Conservation (phyloP, 1,140 invertebrate genomes). For the Eciton burchellii region DNA sequence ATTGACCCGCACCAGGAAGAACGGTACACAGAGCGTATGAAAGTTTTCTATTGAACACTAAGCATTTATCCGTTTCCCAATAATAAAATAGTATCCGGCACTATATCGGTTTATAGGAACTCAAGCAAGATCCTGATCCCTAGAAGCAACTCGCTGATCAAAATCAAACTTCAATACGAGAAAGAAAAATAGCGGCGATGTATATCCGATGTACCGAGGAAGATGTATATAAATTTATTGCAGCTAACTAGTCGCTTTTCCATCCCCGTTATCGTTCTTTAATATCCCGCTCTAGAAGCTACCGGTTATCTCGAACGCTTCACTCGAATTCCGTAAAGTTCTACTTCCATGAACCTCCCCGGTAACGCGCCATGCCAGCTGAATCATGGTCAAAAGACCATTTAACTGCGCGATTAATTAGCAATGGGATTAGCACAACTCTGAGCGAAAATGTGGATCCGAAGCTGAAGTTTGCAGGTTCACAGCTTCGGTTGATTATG, state of each 20-base stretch:
- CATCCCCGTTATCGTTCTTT: conserved; percentile 63
- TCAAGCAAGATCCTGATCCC: not conserved
- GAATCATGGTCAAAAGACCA: not conserved
- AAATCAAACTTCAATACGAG: not conserved
- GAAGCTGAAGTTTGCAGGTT: not conserved
- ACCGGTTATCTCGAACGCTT: conserved; percentile 41
- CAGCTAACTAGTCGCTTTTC: conserved; percentile 40
- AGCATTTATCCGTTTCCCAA: conserved; percentile 20
- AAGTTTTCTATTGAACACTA: conserved; percentile 3
- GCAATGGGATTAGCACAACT: conserved; percentile 33
- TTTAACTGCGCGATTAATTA: conserved; percentile 67
- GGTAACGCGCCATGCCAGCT: not conserved
- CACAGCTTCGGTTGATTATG: conserved; percentile 25
- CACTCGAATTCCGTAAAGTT: not conserved
- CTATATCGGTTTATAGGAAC: not conserved
- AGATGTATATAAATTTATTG: conserved; percentile 64
- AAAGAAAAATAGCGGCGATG: not conserved
- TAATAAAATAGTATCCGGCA: conserved; percentile 14
- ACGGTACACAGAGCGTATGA: not conserved
- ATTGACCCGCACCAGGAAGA: conserved; percentile 22
- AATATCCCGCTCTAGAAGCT: conserved; percentile 64
- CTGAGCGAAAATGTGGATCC: conserved; percentile 9
- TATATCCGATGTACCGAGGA: not conserved
- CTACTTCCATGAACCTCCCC: conserved; percentile 35
- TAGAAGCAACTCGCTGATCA: not conserved